Evolutionary conservation across 2,113 vertebrate genomes (phyloP).

Genomic region (Galbula dea): DNA sequence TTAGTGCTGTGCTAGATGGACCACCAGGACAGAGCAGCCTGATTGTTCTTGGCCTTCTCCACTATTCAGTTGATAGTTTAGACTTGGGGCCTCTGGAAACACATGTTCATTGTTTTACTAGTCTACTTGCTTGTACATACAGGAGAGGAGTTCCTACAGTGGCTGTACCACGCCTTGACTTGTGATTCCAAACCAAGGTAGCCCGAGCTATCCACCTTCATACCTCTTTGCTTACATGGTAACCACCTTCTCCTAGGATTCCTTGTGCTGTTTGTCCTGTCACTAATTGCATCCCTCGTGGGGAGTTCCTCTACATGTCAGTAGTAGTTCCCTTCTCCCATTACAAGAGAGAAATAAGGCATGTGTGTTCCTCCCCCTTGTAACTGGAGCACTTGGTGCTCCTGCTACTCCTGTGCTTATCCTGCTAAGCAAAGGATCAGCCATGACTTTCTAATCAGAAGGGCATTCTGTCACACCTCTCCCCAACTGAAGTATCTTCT

Average conservation of each 20-base stretch:
- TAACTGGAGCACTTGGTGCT: conserved; percentile 39
- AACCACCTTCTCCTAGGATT: not conserved
- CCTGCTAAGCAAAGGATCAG: conserved; percentile 29
- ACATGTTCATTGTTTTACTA: not conserved
- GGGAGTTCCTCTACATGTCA: conserved; percentile 21
- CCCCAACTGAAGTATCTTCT: conserved; percentile 11
- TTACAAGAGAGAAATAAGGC: conserved; percentile 64
- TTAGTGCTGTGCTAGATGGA: not conserved
- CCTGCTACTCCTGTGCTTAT: conserved; percentile 37
- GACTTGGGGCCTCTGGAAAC: not conserved
- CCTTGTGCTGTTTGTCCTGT: conserved; percentile 46
- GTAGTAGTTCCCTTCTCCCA: conserved; percentile 3
- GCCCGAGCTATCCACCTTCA: conserved; percentile 19
- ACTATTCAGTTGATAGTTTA: not conserved
- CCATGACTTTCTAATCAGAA: not conserved
- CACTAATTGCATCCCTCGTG: conserved; percentile 9
- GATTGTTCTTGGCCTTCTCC: not conserved
- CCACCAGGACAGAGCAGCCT: not conserved
- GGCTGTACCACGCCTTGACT: conserved; percentile 40
- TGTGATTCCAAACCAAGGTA: conserved; percentile 54
- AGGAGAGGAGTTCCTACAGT: conserved; percentile 40
- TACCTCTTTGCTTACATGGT: conserved; percentile 35
- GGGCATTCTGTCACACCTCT: not conserved
- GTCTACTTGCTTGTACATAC: conserved; percentile 49
- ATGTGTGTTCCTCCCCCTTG: conserved; percentile 42